phyloP scores from a whole-genome alignment of 23 tunicate species.

The Aplidium turbinatum region DNA sequence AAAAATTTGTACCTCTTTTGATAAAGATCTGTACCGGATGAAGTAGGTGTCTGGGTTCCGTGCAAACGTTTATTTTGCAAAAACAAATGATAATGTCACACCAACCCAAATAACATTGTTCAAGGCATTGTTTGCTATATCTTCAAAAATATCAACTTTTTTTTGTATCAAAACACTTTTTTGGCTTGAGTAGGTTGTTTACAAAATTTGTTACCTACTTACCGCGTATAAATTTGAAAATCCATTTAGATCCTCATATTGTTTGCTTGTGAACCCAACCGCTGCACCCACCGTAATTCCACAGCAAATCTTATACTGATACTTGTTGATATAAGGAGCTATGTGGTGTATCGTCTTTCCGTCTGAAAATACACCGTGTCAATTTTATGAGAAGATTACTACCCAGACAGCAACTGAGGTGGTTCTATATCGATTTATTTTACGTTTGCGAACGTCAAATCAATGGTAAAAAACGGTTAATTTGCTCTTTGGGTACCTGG shows the following conservation, averaged over 20 bases:
- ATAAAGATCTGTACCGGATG: too few relatives aligned
- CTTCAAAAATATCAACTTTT: too few relatives aligned
- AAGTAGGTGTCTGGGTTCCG: too few relatives aligned
- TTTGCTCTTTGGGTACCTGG: background rate
- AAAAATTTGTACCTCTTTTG: too few relatives aligned
- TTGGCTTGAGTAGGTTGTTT: background rate
- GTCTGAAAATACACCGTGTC: constrained; percentile 4
- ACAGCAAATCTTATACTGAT: constrained; percentile 52
- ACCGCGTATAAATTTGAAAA: constrained; percentile 67
- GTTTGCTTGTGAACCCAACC: constrained; percentile 31
- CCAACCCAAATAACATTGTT: too few relatives aligned
- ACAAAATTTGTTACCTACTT: constrained; percentile 15
- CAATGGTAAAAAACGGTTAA: too few relatives aligned
- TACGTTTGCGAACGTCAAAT: background rate
- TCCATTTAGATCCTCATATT: constrained; percentile 51
- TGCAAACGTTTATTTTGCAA: too few relatives aligned
- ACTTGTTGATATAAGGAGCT: constrained; percentile 54
- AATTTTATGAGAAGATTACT: background rate
- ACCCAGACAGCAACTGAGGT: background rate
- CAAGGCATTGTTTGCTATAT: too few relatives aligned
- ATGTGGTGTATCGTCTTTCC: constrained; percentile 45
- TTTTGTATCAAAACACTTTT: too few relatives aligned
- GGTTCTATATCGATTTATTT: background rate
- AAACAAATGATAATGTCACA: too few relatives aligned
- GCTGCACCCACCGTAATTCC: constrained; percentile 67